A percentile compares a stretch with the other conserved stretches of the same genome.
Evolutionary conservation across 2,888 invertebrate species (phyloP).

Genomic region (Endotricha flammealis): DNA sequence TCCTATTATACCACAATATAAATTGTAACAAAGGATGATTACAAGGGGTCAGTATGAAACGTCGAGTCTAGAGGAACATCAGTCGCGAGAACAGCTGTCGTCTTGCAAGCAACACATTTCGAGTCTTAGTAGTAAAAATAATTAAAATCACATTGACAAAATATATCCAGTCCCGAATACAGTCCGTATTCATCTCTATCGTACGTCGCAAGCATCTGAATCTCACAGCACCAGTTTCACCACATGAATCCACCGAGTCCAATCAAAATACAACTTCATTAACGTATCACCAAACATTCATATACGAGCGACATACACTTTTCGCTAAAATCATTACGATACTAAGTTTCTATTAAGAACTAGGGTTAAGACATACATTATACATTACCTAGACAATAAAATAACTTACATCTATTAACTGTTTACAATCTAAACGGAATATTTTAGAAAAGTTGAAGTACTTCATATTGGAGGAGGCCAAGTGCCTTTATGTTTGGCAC

Average conservation of each 20-base stretch:
- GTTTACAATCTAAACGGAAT: constrained; percentile 67
- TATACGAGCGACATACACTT: constrained; percentile 68
- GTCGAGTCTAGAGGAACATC: constrained; percentile 66
- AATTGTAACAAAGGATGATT: constrained; percentile 73
- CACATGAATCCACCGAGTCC: constrained; percentile 40
- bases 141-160: constrained; percentile 52
- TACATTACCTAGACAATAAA: constrained; percentile 66
- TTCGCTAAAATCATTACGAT: constrained; percentile 57
- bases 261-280: constrained; percentile 28
- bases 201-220: constrained; percentile 70
- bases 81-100: constrained; percentile 59
- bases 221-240: constrained; percentile 70
- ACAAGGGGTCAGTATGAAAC: constrained; percentile 53
- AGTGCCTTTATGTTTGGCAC: constrained; percentile 54
- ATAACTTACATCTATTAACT: constrained; percentile 68
- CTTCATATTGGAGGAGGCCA: constrained; percentile 39
- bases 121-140: constrained; percentile 53
- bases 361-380: constrained; percentile 71
- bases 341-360: constrained; percentile 53
- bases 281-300: constrained; percentile 50
- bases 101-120: constrained; percentile 61
- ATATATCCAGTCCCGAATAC: constrained; percentile 57
- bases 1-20: constrained; percentile 70
- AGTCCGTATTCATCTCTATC: constrained; percentile 36
- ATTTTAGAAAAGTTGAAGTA: constrained; percentile 41